phyloP scores from a whole-genome alignment of 2,113 vertebrate species.

The Falcunculus frontatus region DNA sequence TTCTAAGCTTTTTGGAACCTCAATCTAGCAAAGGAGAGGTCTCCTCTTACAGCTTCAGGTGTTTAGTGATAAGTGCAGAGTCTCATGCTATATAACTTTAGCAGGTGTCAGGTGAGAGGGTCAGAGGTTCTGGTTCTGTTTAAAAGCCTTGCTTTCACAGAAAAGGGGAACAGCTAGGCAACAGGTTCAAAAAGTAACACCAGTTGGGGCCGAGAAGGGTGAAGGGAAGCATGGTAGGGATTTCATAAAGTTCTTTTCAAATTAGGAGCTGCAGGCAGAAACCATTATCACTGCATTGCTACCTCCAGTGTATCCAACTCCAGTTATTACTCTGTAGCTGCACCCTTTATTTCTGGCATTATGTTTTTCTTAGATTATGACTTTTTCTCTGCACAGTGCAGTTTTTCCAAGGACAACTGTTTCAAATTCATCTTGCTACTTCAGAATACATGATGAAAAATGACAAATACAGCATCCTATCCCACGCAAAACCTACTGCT shows the following conservation, averaged over 20 bases:
- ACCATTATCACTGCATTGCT: background rate
- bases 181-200: background rate
- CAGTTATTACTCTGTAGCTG: background rate
- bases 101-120: background rate
- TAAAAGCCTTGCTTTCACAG: background rate
- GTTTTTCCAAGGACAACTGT: background rate
- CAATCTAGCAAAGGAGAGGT: background rate
- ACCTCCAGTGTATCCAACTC: background rate
- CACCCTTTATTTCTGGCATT: background rate
- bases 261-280: background rate
- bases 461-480: background rate
- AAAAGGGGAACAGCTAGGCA: background rate
- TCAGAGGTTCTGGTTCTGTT: background rate
- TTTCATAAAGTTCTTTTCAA: background rate
- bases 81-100: background rate
- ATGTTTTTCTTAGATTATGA: background rate
- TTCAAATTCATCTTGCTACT: background rate
- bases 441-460: background rate
- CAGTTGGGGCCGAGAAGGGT: background rate
- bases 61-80: background rate
- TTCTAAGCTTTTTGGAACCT: background rate
- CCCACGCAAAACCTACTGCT: background rate
- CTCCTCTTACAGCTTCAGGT: slow-evolving; percentile 5
- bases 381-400: background rate
- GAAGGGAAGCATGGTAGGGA: background rate